Conservation (phyloP, 2,113 vertebrate species). For the Actenoides hombroni region DNA sequence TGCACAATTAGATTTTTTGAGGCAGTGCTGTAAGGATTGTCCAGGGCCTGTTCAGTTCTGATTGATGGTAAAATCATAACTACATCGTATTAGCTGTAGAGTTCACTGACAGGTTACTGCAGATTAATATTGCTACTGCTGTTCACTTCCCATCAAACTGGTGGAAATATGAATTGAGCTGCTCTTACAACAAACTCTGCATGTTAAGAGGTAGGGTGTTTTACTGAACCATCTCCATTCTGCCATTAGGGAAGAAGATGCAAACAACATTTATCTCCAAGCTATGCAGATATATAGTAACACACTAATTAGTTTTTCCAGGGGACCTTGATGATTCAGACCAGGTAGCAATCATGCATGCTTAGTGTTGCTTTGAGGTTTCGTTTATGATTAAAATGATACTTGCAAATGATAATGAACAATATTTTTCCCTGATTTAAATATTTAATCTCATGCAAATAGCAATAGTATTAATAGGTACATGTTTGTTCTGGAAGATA, state of each 20-base stretch:
- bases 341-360: conserved; percentile 22
- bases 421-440: conserved; percentile 55
- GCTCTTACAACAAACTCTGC: conserved; percentile 78
- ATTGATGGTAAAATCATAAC: conserved; percentile 99
- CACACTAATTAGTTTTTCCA: conserved; percentile 62
- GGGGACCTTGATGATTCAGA: conserved; percentile 7
- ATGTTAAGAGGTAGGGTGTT: conserved; percentile 76
- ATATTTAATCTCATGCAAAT: conserved; percentile 50
- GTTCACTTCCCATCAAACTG: conserved; percentile 88
- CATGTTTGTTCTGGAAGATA: neutral
- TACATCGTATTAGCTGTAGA: conserved; percentile 94
- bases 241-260: conserved; percentile 60
- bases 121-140: conserved; percentile 89
- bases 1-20: conserved; percentile 97
- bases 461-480: conserved; percentile 14
- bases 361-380: conserved; percentile 43
- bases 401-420: neutral
- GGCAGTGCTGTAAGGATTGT: conserved; percentile 90
- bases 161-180: conserved; percentile 81
- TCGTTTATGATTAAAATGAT: conserved; percentile 2
- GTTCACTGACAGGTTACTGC: conserved; percentile 96
- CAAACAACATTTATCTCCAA: conserved; percentile 73
- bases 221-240: conserved; percentile 64
- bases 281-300: conserved; percentile 42
- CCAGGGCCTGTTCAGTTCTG: conserved; percentile 85